These are phyloP conservation scores for Athene noctua DNA, from an alignment of 2,113 vertebrate species.

Conservation along the genomic window DNA sequence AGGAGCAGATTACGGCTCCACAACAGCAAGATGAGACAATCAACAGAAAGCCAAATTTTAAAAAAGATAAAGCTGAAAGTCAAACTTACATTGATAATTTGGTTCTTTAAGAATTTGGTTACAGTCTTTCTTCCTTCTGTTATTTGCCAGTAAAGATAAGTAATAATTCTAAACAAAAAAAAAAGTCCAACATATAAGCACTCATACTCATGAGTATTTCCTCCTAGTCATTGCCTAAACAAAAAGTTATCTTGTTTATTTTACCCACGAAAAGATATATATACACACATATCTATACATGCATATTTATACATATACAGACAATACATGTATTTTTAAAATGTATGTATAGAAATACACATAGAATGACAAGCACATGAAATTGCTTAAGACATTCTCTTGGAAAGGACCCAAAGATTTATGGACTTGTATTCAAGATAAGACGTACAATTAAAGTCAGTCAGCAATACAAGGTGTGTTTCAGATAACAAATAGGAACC, in stretches of 20 bases:
- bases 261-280: background rate
- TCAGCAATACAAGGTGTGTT: background rate
- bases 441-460: background rate
- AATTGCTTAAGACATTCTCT: background rate
- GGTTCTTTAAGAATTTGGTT: conserved; percentile 74
- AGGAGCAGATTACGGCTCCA: background rate
- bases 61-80: background rate
- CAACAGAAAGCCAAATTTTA: background rate
- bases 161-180: conserved; percentile 76
- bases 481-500: background rate
- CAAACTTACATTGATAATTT: conserved; percentile 88
- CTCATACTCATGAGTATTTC: background rate
- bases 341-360: background rate
- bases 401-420: background rate
- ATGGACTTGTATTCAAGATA: background rate
- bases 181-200: background rate
- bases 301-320: no score
- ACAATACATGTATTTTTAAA: no score
- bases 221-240: background rate
- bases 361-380: background rate
- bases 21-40: background rate
- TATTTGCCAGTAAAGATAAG: conserved; percentile 89
- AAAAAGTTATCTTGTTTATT: background rate
- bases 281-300: background rate
- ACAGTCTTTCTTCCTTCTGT: conserved; percentile 82